Evolutionary conservation across 1,140 invertebrate species (phyloP).

Genomic region (Lordiphosa clarofinis): DNA sequence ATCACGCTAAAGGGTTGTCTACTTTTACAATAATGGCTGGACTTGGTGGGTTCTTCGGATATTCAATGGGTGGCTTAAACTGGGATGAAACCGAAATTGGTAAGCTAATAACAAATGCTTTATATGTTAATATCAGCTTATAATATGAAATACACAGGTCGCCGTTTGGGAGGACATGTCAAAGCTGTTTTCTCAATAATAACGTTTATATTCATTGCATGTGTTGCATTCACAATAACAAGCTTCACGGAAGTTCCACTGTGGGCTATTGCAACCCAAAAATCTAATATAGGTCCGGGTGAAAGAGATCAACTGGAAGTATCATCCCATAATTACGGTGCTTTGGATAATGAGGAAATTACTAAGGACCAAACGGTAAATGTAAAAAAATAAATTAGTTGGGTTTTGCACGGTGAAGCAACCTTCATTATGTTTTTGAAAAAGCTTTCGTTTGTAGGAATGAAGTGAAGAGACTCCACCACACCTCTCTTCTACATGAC

Average conservation of each 20-base stretch:
- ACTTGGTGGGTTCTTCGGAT: conserved; percentile 95
- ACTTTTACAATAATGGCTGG: conserved; percentile 98
- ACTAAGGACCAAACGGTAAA: conserved; percentile 5
- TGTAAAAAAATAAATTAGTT: too few relatives aligned
- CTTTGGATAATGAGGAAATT: conserved; percentile 32
- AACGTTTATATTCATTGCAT: conserved; percentile 91
- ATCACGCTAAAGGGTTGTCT: conserved; percentile 94
- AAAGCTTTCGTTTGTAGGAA: too few relatives aligned
- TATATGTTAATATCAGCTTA: not conserved
- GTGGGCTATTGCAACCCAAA: conserved; percentile 77
- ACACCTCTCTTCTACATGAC: too few relatives aligned
- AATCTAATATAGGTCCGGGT: conserved; percentile 8
- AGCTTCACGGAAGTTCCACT: conserved; percentile 94
- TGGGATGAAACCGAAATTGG: conserved; percentile 93
- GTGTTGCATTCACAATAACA: conserved; percentile 89
- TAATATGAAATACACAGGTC: conserved; percentile 32
- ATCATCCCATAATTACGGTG: conserved; percentile 37
- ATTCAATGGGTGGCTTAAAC: conserved; percentile 94
- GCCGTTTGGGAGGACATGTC: conserved; percentile 91
- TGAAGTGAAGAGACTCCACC: too few relatives aligned
- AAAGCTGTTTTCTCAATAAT: conserved; percentile 94
- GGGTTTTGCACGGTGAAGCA: too few relatives aligned
- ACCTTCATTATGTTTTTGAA: too few relatives aligned
- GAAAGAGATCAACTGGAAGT: conserved; percentile 29
- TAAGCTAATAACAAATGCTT: conserved; percentile 51